These are phyloP conservation scores for Catostylus mosaicus DNA, from an alignment of 30 jellyfish, hydroid and myxozoan genomes.

Conservation along the genomic window DNA sequence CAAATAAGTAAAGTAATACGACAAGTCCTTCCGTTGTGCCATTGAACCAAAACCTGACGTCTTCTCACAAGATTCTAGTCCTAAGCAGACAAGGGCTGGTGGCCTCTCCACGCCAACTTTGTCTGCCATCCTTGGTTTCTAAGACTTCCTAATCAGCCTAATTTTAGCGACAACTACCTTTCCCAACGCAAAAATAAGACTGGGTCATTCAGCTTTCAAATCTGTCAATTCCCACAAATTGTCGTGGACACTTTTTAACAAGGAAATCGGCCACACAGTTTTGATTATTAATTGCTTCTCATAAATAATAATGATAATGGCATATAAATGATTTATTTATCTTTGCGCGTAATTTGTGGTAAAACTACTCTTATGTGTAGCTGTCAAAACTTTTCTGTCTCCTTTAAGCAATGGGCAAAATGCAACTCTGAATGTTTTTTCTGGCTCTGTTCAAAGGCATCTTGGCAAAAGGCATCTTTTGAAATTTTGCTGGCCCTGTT, in stretches of 20 bases:
- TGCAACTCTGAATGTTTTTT: too few species aligned
- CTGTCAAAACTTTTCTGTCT: too few species aligned
- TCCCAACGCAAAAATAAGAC: not conserved
- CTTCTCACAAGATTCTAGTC: conserved; percentile 12
- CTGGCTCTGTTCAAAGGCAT: too few species aligned
- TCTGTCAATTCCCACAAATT: not conserved
- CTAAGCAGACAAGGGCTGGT: conserved; percentile 4
- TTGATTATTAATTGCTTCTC: too few species aligned
- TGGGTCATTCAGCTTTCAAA: conserved; percentile 33
- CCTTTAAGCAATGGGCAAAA: too few species aligned
- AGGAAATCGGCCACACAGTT: too few species aligned
- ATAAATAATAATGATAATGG: too few species aligned
- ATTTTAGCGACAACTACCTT: conserved; percentile 1
- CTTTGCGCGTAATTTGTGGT: too few species aligned
- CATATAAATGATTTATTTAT: too few species aligned
- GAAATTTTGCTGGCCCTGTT: too few species aligned
- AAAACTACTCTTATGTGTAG: too few species aligned
- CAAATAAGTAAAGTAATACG: not conserved
- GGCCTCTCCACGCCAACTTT: not conserved
- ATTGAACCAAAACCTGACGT: conserved; percentile 11
- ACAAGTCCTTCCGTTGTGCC: conserved; percentile 44
- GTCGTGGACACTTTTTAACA: not conserved
- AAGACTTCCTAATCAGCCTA: conserved; percentile 45
- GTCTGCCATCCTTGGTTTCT: not conserved
- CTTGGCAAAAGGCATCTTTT: too few species aligned